phyloP scores from a whole-genome alignment of 2,797 vertebrate species.

The Mus minutoides region DNA sequence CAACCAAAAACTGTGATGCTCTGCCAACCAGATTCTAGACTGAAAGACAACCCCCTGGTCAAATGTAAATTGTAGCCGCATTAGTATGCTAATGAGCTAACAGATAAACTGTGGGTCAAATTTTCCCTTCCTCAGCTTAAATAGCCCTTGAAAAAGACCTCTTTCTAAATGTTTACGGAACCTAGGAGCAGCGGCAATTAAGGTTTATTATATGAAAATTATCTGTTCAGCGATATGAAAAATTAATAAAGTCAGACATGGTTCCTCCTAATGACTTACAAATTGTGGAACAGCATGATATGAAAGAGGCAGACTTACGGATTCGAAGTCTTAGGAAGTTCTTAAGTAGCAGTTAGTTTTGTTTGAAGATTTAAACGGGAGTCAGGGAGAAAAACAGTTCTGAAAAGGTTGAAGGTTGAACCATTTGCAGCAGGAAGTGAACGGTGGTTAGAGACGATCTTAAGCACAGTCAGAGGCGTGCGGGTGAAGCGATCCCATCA shows the following conservation, averaged over 20 bases:
- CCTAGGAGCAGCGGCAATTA: constrained; percentile 57
- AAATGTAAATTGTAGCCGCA: constrained; percentile 73
- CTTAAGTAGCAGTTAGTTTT: background rate
- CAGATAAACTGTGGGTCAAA: constrained; percentile 74
- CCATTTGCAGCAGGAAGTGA: background rate
- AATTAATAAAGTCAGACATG: constrained; percentile 64
- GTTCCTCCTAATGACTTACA: constrained; percentile 63
- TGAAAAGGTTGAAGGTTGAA: background rate
- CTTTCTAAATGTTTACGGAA: constrained; percentile 67
- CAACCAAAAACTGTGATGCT: constrained; percentile 67
- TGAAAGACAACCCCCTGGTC: constrained; percentile 64
- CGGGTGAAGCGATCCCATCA: background rate
- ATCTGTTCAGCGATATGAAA: constrained; percentile 71
- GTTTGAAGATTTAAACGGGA: constrained; percentile 37
- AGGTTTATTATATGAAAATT: constrained; percentile 58
- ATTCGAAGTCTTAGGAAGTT: constrained; percentile 49
- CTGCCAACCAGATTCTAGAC: constrained; percentile 58
- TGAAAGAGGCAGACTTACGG: constrained; percentile 22
- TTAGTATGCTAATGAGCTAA: constrained; percentile 75
- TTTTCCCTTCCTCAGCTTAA: constrained; percentile 62
- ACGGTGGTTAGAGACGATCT: background rate
- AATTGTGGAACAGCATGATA: constrained; percentile 4
- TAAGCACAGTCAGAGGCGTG: background rate
- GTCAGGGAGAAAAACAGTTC: background rate
- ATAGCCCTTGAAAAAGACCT: constrained; percentile 61